A percentile compares a stretch with the other conserved stretches of the same genome.
These are phyloP conservation scores for Vulpes lagopus DNA, from an alignment of 2,113 vertebrate species.

Conservation along the genomic window DNA sequence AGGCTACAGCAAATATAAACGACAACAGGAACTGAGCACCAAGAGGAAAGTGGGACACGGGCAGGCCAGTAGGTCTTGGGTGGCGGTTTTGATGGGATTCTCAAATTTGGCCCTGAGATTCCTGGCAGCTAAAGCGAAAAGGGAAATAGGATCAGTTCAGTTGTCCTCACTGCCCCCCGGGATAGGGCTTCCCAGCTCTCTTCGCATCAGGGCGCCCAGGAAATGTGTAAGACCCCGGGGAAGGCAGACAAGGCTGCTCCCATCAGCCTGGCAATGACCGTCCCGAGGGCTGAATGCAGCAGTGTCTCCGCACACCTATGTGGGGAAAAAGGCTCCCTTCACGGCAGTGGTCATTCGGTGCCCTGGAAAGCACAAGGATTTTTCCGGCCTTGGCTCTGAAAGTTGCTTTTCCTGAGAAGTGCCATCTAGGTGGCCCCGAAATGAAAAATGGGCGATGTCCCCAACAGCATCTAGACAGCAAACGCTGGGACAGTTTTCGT, in stretches of 20 bases:
- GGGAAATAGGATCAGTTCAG: not conserved
- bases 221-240: not conserved
- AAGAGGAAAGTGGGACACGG: not conserved
- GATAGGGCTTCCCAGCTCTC: not conserved
- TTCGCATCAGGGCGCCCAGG: not conserved
- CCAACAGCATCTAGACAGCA: not conserved
- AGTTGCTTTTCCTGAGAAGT: not conserved
- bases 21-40: accelerated
- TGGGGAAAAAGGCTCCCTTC: not conserved
- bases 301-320: accelerated
- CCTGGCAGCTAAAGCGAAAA: constrained; percentile 55
- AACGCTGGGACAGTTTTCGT: not conserved
- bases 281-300: accelerated
- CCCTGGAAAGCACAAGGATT: not conserved
- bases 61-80: not conserved
- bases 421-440: not conserved
- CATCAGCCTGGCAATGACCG: accelerated
- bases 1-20: accelerated
- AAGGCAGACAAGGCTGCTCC: accelerated
- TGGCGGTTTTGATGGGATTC: not conserved
- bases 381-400: not conserved
- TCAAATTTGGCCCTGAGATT: not conserved
- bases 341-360: not conserved
- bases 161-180: not conserved
- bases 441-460: not conserved